These are phyloP conservation scores for Talpa occidentalis DNA, from an alignment of 2,113 vertebrate genomes.

Conservation along the genomic window DNA sequence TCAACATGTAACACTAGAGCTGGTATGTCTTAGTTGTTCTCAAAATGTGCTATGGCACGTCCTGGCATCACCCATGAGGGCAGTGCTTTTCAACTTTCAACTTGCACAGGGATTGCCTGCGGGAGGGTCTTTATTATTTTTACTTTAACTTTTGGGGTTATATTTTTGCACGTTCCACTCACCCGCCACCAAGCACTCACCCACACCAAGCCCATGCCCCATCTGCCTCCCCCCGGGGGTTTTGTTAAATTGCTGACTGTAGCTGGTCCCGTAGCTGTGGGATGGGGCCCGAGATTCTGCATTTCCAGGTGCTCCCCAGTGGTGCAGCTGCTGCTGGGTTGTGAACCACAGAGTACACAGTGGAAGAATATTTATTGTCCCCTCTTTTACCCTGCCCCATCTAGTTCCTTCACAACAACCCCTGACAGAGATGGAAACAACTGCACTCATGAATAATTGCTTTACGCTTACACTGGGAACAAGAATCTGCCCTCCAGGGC, in stretches of 20 bases:
- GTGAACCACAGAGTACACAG: background rate
- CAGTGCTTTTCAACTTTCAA: background rate
- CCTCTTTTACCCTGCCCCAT: background rate
- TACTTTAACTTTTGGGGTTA: too few relatives aligned
- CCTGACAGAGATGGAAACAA: background rate
- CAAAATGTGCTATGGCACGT: too few relatives aligned
- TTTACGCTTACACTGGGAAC: background rate
- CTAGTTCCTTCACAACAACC: background rate
- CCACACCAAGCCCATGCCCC: too few relatives aligned
- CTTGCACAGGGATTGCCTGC: background rate
- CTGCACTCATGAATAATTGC: background rate
- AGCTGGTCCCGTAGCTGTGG: background rate
- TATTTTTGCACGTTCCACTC: too few relatives aligned
- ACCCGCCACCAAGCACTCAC: too few relatives aligned
- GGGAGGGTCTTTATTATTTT: too few relatives aligned
- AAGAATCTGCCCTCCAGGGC: background rate
- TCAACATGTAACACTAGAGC: background rate
- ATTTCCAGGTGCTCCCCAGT: background rate
- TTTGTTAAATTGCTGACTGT: background rate
- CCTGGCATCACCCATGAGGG: background rate
- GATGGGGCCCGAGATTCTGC: background rate
- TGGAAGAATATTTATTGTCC: background rate
- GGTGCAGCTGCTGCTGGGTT: background rate
- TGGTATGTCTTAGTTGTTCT: background rate
- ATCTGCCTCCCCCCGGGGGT: too few relatives aligned